Percentiles rank a stretch among this genome's conserved stretches.
Conservation (phyloP, 2,797 vertebrate genomes). For the Lithobates sylvaticus region DNA sequence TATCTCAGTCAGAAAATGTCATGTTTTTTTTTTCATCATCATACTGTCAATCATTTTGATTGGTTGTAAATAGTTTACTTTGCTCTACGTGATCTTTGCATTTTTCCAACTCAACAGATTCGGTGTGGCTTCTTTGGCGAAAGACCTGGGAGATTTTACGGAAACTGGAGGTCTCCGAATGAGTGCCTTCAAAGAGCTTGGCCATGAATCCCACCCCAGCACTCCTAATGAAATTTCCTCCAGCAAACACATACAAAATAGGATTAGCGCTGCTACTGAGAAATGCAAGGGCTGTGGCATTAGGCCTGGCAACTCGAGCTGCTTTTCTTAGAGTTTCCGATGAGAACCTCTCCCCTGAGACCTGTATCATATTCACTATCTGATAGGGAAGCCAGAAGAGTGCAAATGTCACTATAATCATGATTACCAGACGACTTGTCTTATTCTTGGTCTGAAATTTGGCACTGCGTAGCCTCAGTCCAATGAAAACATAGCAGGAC, state of each 20-base stretch:
- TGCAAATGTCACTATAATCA: conserved; percentile 81
- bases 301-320: conserved; percentile 68
- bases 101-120: conserved; percentile 36
- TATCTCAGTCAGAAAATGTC: too few species aligned
- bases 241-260: conserved; percentile 86
- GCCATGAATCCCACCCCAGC: conserved; percentile 85
- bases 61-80: conserved; percentile 50
- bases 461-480: conserved; percentile 76
- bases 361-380: conserved; percentile 69
- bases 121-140: conserved; percentile 10
- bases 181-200: conserved; percentile 83
- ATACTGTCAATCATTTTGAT: conserved; percentile 32
- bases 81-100: conserved; percentile 45
- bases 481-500: conserved; percentile 78
- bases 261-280: conserved; percentile 90
- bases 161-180: conserved; percentile 71
- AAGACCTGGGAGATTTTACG: conserved; percentile 61
- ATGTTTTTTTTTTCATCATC: not conserved
- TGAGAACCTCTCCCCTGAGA: conserved; percentile 22
- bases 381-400: conserved; percentile 88
- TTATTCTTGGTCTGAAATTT: conserved; percentile 78
- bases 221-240: conserved; percentile 82
- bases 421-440: conserved; percentile 82
- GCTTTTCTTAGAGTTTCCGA: rapidly evolving
- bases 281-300: conserved; percentile 84